These are phyloP conservation scores for Nanorana parkeri DNA, from an alignment of 2,113 vertebrate species.

Conservation along the genomic window DNA sequence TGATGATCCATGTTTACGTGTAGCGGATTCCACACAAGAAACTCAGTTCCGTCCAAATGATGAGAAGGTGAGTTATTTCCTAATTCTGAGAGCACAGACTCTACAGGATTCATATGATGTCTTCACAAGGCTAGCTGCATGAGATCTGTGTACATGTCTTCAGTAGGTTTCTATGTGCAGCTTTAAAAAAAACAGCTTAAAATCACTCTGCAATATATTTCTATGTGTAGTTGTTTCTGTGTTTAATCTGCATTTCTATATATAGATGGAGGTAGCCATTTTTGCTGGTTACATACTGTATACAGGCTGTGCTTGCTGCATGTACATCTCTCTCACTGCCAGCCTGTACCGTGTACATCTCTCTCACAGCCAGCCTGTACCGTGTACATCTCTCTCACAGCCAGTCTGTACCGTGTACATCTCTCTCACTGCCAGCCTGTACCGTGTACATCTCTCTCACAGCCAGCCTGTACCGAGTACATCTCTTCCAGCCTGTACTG, in stretches of 20 bases:
- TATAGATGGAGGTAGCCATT: too few relatives aligned
- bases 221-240: not conserved
- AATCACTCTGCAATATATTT: not conserved
- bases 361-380: too few relatives aligned
- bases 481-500: too few relatives aligned
- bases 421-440: too few relatives aligned
- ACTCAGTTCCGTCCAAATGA: not conserved
- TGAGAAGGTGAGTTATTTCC: slow-evolving; percentile 34
- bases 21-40: not conserved
- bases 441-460: too few relatives aligned
- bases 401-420: too few relatives aligned
- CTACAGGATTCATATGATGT: not conserved
- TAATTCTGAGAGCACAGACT: not conserved
- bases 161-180: not conserved
- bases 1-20: not conserved
- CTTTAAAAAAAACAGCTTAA: not conserved
- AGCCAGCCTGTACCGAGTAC: too few relatives aligned
- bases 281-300: too few relatives aligned
- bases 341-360: too few relatives aligned
- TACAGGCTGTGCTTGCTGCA: too few relatives aligned
- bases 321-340: too few relatives aligned
- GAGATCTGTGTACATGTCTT: not conserved
- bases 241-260: not conserved
- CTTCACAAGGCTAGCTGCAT: not conserved
- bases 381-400: too few relatives aligned